Evolutionary conservation across 1,140 invertebrate genomes (phyloP), one percentile per base, ranked within the genome.

Genomic region (Drosophila repleta): DNA sequence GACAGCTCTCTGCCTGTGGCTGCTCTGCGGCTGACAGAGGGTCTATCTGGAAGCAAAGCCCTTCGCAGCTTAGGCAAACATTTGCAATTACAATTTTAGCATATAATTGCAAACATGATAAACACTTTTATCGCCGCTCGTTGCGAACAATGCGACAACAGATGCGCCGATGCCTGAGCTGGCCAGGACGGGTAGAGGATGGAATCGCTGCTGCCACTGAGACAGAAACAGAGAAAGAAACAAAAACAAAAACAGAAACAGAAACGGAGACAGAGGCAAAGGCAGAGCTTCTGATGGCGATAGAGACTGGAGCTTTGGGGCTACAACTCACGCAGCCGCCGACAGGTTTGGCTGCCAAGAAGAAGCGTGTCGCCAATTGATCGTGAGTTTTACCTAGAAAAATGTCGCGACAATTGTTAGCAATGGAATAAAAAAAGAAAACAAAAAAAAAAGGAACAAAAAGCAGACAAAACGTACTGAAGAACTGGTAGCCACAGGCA

Each of bases 291-390:
- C 32, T 35, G 32, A 35, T 35, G 32, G 32, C 32, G 32, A 35
- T 35, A 35, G 32, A 35, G 32, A 35, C n/a, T 41, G 39, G n/a
- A 41, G 39, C 39, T 43, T 17, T 67, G 60, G 64, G 60, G 55
- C 68, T 69, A 78, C 83, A 72, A 69, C 74, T 85, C 77, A 85
- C 81, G 76, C 82, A 85, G 72, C 58, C 51, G 62, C 49, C 60
- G 63, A 64, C 79, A 74, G 81, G 83, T 77, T 88, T 82, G 64
- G 73, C 82, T 79, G 82, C 81, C 76, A 71, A 85, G 79, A 76
- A 91, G 89, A 91, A 91, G 90, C 90, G 90, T 91, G 90, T 91
- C 90, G 90, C 90, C 90, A 91, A 91, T 91, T 90, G 84, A 85
- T 90, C 89, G 88, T 90, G 89, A 90, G 88, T 77, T 87, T 90